phyloP scores from a whole-genome alignment of 2,888 invertebrate genomes.

The Ichneumon xanthorius region DNA sequence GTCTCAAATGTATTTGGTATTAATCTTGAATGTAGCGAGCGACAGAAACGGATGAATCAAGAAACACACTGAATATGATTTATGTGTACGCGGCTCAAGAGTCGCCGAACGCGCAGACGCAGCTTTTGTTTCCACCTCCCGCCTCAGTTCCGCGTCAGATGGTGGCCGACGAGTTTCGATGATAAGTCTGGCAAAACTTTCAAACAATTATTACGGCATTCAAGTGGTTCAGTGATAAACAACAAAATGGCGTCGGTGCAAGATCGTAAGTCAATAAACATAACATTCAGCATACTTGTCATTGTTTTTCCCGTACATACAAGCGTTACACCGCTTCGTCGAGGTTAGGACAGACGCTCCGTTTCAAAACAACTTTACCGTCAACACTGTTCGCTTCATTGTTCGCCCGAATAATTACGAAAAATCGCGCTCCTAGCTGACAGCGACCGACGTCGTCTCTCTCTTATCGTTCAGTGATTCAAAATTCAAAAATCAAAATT shows the following conservation, averaged over 20 bases:
- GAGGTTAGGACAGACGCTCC: conserved; percentile 50
- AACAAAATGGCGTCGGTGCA: conserved; percentile 75
- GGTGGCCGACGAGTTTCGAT: not conserved
- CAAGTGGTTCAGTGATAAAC: conserved; percentile 6
- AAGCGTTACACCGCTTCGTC: not conserved
- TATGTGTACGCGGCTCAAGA: too few relatives aligned
- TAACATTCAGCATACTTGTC: conserved; percentile 1
- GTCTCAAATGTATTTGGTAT: too few relatives aligned
- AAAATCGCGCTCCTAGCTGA: not conserved
- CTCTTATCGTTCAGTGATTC: too few relatives aligned
- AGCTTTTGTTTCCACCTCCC: not conserved
- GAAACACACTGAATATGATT: too few relatives aligned
- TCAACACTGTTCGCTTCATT: conserved; percentile 1
- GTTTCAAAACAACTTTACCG: conserved; percentile 40
- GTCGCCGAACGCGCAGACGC: not conserved
- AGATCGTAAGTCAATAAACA: conserved; percentile 73
- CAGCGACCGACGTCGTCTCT: not conserved
- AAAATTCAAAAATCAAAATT: not conserved
- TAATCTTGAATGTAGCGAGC: too few relatives aligned
- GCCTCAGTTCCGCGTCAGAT: conserved; percentile 2
- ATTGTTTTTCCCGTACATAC: conserved; percentile 1
- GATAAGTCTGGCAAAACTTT: conserved; percentile 9
- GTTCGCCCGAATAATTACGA: not conserved
- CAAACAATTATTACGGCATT: conserved; percentile 41
- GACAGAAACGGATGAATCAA: too few relatives aligned